These are phyloP conservation scores for Hypselothyrea guttata DNA, from an alignment of 2,888 invertebrate genomes.

Conservation along the genomic window DNA sequence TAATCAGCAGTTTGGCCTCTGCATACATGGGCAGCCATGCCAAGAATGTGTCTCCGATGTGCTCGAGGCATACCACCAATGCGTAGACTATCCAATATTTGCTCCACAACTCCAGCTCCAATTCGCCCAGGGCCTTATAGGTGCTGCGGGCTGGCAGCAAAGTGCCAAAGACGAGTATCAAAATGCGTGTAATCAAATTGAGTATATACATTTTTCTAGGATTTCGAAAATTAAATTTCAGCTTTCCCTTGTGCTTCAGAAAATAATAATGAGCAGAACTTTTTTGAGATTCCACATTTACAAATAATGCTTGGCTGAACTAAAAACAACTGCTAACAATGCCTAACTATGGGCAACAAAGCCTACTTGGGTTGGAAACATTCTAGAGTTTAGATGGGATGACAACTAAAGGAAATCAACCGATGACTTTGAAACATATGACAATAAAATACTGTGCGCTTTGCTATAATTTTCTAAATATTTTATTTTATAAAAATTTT, in stretches of 20 bases:
- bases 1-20: slow-evolving; percentile 48
- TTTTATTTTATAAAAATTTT: no score
- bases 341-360: no score
- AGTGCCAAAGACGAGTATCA: slow-evolving; percentile 50
- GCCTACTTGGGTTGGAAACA: no score
- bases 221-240: not conserved
- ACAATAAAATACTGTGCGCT: no score
- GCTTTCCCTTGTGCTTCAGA: not conserved
- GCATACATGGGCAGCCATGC: slow-evolving; percentile 93
- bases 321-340: no score
- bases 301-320: no score
- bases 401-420: no score
- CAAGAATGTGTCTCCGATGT: slow-evolving; percentile 95
- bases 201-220: slow-evolving; percentile 39
- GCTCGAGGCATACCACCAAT: slow-evolving; percentile 95
- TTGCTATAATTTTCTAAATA: no score
- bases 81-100: slow-evolving; percentile 86
- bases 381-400: no score
- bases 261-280: no score
- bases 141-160: slow-evolving; percentile 57
- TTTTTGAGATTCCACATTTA: no score
- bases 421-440: no score
- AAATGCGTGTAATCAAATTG: slow-evolving; percentile 32
- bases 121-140: slow-evolving; percentile 27
- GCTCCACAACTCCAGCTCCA: slow-evolving; percentile 41